Evolutionary conservation across 2,113 vertebrate genomes (phyloP).

Genomic region (Barnardius zonarius): DNA sequence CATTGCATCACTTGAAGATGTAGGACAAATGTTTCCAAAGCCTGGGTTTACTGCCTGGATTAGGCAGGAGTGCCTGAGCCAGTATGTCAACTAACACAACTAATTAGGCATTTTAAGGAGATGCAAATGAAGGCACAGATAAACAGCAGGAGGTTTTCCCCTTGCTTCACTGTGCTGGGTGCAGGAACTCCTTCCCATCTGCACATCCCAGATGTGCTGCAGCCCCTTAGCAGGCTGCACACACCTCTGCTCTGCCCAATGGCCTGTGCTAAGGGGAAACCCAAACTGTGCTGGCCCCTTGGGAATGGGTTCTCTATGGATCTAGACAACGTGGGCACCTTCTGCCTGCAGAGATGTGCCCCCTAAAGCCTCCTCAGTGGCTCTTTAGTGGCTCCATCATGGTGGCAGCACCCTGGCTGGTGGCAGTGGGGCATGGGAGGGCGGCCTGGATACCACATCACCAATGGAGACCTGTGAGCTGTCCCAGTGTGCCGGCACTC

Average conservation of each 20-base stretch:
- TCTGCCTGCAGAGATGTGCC: neutral
- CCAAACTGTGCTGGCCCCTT: neutral
- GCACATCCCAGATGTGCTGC: neutral
- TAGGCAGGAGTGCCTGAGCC: neutral
- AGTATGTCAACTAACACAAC: neutral
- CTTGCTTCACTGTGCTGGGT: neutral
- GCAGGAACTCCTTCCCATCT: neutral
- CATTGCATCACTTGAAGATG: neutral
- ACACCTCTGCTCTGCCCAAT: neutral
- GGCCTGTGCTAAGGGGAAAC: neutral
- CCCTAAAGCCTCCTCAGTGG: neutral
- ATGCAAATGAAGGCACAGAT: neutral
- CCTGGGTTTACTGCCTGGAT: neutral
- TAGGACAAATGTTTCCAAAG: neutral
- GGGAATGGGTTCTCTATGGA: neutral
- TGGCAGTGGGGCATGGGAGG: neutral
- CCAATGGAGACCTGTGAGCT: neutral
- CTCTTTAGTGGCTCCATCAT: neutral
- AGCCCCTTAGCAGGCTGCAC: neutral
- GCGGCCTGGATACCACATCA: neutral
- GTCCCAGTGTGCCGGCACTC: neutral
- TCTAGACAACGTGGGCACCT: neutral
- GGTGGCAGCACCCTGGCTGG: neutral
- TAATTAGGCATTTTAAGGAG: slow-evolving; percentile 22
- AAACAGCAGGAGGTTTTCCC: slow-evolving; percentile 4